These are phyloP conservation scores for Gonioctena quinquepunctata DNA, from an alignment of 1,140 invertebrate genomes.

Conservation along the genomic window DNA sequence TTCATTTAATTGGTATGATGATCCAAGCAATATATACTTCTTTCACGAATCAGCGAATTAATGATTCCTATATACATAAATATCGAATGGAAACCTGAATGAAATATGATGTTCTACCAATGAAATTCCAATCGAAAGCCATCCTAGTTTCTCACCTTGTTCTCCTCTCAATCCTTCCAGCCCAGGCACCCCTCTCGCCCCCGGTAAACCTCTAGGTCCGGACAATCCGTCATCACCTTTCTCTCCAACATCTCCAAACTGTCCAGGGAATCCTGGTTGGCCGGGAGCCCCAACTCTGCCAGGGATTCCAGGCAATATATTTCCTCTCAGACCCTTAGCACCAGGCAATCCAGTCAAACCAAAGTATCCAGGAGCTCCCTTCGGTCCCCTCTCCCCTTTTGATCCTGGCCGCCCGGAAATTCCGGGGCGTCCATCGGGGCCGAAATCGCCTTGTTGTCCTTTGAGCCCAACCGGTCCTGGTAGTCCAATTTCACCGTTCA, in stretches of 20 bases:
- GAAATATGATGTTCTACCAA: too few species aligned
- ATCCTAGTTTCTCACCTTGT: constrained; percentile 59
- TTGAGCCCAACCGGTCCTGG: constrained; percentile 61
- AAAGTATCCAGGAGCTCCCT: constrained; percentile 64
- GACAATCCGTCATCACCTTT: constrained; percentile 64
- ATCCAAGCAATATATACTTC: too few species aligned
- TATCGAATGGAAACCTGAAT: too few species aligned
- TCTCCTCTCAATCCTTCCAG: constrained; percentile 63
- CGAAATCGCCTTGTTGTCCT: constrained; percentile 61
- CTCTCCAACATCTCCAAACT: constrained; percentile 66
- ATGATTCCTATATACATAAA: too few species aligned
- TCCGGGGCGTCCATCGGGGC: constrained; percentile 59
- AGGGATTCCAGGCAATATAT: constrained; percentile 57
- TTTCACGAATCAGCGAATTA: too few species aligned
- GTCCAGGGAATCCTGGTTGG: constrained; percentile 62
- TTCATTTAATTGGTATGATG: too few species aligned
- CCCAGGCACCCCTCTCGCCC: constrained; percentile 54
- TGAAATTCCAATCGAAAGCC: too few species aligned
- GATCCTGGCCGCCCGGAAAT: constrained; percentile 59
- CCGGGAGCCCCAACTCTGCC: constrained; percentile 59
- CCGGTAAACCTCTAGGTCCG: constrained; percentile 59
- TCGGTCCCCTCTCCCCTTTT: constrained; percentile 64
- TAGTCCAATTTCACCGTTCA: constrained; percentile 59
- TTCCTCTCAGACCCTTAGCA: constrained; percentile 55
- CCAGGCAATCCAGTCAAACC: constrained; percentile 72